These are phyloP conservation scores for Cichladusa arquata DNA, from an alignment of 2,113 vertebrate species.

Conservation along the genomic window DNA sequence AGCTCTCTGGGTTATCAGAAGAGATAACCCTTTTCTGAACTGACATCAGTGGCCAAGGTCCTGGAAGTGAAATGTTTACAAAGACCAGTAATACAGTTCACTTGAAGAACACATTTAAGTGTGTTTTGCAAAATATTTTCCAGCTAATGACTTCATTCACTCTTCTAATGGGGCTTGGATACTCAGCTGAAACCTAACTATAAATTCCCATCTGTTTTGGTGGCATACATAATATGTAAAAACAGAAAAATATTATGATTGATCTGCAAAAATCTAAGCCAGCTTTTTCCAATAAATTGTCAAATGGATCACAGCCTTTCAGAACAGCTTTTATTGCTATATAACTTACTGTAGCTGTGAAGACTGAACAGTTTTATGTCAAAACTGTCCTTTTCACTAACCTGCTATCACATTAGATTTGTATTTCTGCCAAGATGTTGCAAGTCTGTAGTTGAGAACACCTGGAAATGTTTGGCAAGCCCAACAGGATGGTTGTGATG, in stretches of 20 bases:
- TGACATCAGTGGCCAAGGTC: not conserved
- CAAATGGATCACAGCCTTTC: not conserved
- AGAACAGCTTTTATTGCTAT: not conserved
- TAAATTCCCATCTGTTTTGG: not conserved
- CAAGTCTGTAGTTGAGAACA: not conserved
- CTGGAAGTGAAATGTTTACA: not conserved
- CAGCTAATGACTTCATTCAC: not conserved
- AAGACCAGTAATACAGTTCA: not conserved
- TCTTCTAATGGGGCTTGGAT: not conserved
- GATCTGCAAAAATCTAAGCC: not conserved
- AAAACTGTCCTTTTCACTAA: not conserved
- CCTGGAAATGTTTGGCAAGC: not conserved
- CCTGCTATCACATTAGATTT: not conserved
- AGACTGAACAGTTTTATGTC: not conserved
- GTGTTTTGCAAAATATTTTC: not conserved
- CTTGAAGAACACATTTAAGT: not conserved
- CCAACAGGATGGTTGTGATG: not conserved
- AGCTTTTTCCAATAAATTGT: not conserved
- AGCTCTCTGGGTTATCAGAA: not conserved
- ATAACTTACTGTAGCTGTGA: not conserved
- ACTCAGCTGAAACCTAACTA: not conserved
- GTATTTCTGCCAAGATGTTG: not conserved
- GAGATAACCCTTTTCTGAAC: not conserved
- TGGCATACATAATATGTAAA: not conserved
- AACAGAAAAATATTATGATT: not conserved